Evolutionary conservation across 2,113 vertebrate genomes (phyloP), one percentile per base, ranked within the genome.

Genomic region (Phainopepla nitens): DNA sequence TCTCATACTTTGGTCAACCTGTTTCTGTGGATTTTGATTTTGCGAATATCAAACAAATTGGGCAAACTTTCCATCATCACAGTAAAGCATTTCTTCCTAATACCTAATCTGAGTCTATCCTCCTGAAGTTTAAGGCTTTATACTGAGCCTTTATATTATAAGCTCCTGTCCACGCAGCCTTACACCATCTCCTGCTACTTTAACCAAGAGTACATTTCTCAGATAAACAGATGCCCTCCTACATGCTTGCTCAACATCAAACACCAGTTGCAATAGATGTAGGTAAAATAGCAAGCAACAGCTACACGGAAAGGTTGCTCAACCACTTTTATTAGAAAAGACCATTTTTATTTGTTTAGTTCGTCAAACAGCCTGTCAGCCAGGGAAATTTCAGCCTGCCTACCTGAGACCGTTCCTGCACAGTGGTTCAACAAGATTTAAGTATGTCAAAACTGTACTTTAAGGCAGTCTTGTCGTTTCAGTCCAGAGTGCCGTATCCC

Each of bases 201-300:
- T 15, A 72, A 25, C 21, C 27, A 68, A 61, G 60, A 39, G 50
- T 20, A 36, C 1, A 2, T 75, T 90, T 82, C 70, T 50, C 61
- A 69, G 70, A 82, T 42, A 68, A 84, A 75, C 2, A 64, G 20
- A 24, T 10, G n/a, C 54, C 66, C 45, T 92, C 91, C 91, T 80
- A 90, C 79, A 3, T 24, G 13, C 71, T 92, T 96, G 71, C 96
- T 95, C 91, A 96, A 96, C 76, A 36, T 73, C 64, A 76, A 68
- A 56, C 21, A 62, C 7, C 33, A 77, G 15, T 11, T 94, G 89
- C 82, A 76, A 86, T 22, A 88, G 35, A 44, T 8, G 19, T 3
- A 60, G 70, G 82, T 24, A 94, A 53, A 62, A 76, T 3, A 85
- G 35, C 47, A 60, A 47, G 42, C 51, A 89, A 65, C 2, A 51